A percentile compares a stretch with the other conserved stretches of the same genome.
Conservation (phyloP, 2,888 invertebrate species). For the Lasioglossum leucozonium region DNA sequence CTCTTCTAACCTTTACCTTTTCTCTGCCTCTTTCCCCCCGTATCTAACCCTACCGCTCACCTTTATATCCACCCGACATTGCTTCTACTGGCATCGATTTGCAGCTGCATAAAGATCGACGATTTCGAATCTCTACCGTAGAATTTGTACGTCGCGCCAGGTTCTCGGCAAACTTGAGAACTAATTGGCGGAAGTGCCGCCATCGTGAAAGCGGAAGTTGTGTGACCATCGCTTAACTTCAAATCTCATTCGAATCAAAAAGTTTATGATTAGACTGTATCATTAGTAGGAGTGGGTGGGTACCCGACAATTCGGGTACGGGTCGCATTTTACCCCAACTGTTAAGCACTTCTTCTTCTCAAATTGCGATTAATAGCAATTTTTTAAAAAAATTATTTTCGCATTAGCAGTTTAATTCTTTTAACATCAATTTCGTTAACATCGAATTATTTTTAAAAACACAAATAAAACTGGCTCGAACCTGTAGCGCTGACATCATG, state of each 20-base stretch:
- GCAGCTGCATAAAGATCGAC: conserved; percentile 45
- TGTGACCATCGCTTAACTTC: background rate
- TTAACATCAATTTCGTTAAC: too few relatives aligned
- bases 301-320: too few relatives aligned
- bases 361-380: too few relatives aligned
- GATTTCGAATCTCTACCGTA: conserved; percentile 29
- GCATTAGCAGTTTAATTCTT: too few relatives aligned
- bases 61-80: conserved; percentile 68
- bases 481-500: too few relatives aligned
- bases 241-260: background rate
- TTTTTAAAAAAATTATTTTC: too few relatives aligned
- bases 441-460: too few relatives aligned
- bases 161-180: conserved; percentile 41
- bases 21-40: conserved; percentile 69
- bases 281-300: too few relatives aligned
- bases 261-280: background rate
- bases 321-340: too few relatives aligned
- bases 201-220: conserved; percentile 42
- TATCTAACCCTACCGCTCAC: conserved; percentile 69
- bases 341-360: too few relatives aligned
- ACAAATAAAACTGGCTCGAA: too few relatives aligned
- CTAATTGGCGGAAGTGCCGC: conserved; percentile 43
- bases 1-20: conserved; percentile 80
- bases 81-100: conserved; percentile 63
- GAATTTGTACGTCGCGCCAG: conserved; percentile 51